phyloP scores from a whole-genome alignment of 1,140 invertebrate genomes.

The Galendromus occidentalis region DNA sequence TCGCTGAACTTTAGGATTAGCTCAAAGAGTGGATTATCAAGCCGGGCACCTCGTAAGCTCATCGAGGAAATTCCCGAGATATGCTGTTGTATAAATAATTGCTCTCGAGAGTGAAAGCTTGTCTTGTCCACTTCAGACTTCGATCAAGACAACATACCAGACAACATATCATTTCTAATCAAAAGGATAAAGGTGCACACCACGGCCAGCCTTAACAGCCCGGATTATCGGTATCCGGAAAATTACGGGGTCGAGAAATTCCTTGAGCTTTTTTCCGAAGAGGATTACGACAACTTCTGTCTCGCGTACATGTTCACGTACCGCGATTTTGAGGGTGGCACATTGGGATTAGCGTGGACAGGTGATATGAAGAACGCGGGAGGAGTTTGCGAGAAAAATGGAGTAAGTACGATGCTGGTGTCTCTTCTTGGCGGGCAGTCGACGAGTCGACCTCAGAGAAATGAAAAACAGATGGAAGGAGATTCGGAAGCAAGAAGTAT shows the following conservation, averaged over 20 bases:
- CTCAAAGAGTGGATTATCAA: neutral
- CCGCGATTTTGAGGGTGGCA: slow-evolving; percentile 93
- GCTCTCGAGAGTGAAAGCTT: slow-evolving; percentile 14
- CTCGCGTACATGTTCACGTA: slow-evolving; percentile 98
- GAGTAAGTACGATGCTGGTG: slow-evolving; percentile 36
- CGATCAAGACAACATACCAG: slow-evolving; percentile 66
- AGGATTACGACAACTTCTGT: slow-evolving; percentile 94
- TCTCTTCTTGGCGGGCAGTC: slow-evolving; percentile 8
- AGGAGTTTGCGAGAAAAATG: slow-evolving; percentile 80
- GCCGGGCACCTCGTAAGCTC: neutral
- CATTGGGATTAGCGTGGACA: slow-evolving; percentile 90
- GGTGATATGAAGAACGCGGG: slow-evolving; percentile 83
- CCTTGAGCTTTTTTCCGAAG: slow-evolving; percentile 80
- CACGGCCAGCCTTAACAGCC: slow-evolving; percentile 53
- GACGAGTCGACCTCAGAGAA: too few relatives aligned
- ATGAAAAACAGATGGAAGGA: too few relatives aligned
- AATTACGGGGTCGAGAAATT: slow-evolving; percentile 88
- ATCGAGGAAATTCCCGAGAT: neutral
- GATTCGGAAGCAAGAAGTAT: too few relatives aligned
- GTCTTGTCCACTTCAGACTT: slow-evolving; percentile 48
- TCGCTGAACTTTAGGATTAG: neutral
- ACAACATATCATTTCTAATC: slow-evolving; percentile 89
- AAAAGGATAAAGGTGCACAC: slow-evolving; percentile 85
- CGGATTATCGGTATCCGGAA: slow-evolving; percentile 64
- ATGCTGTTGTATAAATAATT: too few relatives aligned